These are phyloP conservation scores for Nemurella pictetii DNA, from an alignment of 2,888 invertebrate genomes.

Conservation along the genomic window DNA sequence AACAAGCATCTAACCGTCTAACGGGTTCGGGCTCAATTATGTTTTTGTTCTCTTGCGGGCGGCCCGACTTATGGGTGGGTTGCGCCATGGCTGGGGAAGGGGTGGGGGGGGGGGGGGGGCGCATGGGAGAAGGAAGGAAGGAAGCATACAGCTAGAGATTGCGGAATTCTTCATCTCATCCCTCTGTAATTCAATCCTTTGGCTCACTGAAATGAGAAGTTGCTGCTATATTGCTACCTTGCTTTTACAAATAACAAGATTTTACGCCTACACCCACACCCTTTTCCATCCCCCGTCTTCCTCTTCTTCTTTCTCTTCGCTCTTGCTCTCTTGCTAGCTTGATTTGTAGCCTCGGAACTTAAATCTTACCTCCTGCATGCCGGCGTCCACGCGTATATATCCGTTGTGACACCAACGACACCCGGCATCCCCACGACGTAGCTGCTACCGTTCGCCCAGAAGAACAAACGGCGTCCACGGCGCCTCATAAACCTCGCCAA, in stretches of 20 bases:
- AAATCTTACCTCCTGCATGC: background rate
- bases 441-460: background rate
- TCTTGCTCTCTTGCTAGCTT: conserved; percentile 10
- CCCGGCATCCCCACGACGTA: background rate
- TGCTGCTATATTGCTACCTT: conserved; percentile 31
- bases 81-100: background rate
- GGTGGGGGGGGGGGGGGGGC: background rate
- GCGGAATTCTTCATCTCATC: conserved; percentile 32
- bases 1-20: background rate
- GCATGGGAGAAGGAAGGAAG: background rate
- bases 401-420: background rate
- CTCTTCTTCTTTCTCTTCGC: conserved; percentile 9
- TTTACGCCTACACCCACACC: conserved; percentile 11
- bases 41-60: conserved; percentile 32
- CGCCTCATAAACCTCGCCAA: background rate
- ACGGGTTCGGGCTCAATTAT: conserved; percentile 29
- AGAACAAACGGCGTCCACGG: background rate
- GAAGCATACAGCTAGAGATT: conserved; percentile 24
- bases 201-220: conserved; percentile 31
- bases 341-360: conserved; percentile 24
- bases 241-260: conserved; percentile 31
- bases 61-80: background rate
- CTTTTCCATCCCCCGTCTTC: conserved; percentile 6
- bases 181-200: conserved; percentile 32
- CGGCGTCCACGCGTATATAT: background rate